A percentile compares a stretch with the other conserved stretches of the same genome.
Evolutionary conservation across 2,888 invertebrate species (phyloP).

Genomic region (Acanthosepion esculentum): DNA sequence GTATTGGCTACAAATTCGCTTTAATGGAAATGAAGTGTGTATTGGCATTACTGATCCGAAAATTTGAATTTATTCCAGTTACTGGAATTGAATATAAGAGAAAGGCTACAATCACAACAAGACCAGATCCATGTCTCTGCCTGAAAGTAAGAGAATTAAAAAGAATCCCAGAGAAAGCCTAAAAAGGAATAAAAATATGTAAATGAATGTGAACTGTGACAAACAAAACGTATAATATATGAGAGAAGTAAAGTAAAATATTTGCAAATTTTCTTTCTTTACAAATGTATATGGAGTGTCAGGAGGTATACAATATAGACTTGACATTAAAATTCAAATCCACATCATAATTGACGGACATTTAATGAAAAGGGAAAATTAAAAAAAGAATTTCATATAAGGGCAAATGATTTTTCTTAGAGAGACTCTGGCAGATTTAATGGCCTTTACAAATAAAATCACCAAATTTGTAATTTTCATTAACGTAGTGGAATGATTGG

Average conservation of each 20-base stretch:
- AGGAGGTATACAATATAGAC: background rate
- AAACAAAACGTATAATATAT: background rate
- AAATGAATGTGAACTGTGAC: background rate
- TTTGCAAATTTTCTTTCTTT: background rate
- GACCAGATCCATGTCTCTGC: constrained; percentile 61
- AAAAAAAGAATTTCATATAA: background rate
- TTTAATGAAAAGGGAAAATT: background rate
- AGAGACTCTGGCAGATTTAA: background rate
- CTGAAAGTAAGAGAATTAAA: constrained; percentile 52
- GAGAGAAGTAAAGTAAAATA: background rate
- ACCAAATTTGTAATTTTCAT: no score
- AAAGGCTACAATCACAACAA: constrained; percentile 58
- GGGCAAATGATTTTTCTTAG: background rate
- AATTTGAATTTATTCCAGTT: constrained; percentile 60
- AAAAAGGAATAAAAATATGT: background rate
- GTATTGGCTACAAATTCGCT: constrained; percentile 70
- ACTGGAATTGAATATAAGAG: constrained; percentile 60
- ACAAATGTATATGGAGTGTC: background rate
- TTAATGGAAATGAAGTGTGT: constrained; percentile 66
- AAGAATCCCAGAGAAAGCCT: background rate
- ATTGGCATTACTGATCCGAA: constrained; percentile 59
- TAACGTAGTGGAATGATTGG: no score
- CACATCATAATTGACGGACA: background rate
- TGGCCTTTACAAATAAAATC: no score
- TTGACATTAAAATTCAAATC: background rate